Conservation (phyloP, 1,140 invertebrate genomes). For the Bombyx mandarina region DNA sequence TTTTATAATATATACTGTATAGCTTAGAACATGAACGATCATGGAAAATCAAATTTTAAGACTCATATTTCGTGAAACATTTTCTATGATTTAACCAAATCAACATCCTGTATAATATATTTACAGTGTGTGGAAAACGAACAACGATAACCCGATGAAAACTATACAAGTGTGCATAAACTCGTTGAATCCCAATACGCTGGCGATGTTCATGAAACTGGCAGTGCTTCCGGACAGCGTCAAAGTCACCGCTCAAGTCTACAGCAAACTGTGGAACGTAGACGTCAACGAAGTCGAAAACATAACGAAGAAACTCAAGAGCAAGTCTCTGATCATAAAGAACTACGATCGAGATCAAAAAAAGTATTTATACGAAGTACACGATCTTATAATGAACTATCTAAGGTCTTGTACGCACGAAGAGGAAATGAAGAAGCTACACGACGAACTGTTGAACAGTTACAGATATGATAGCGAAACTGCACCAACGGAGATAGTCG, state of each 20-base stretch:
- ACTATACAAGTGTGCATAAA: constrained; percentile 56
- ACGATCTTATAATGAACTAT: constrained; percentile 58
- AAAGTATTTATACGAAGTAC: constrained; percentile 54
- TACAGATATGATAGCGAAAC: constrained; percentile 37
- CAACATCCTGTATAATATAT: background rate
- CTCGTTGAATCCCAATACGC: constrained; percentile 36
- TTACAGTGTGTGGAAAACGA: constrained; percentile 4
- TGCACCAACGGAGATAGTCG: constrained; percentile 39
- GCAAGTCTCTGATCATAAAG: constrained; percentile 49
- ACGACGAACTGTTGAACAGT: constrained; percentile 46
- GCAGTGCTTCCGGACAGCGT: constrained; percentile 50
- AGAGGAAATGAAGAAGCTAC: constrained; percentile 41
- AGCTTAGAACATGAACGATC: no score
- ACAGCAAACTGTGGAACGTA: constrained; percentile 50
- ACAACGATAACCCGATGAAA: constrained; percentile 38
- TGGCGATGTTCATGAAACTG: constrained; percentile 49
- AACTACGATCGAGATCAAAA: constrained; percentile 42
- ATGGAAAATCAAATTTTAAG: no score
- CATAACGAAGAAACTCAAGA: constrained; percentile 45
- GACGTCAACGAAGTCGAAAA: constrained; percentile 33
- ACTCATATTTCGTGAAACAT: no score
- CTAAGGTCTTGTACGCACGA: constrained; percentile 30
- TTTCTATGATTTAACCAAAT: background rate
- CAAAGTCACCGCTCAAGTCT: constrained; percentile 45
- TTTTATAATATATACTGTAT: no score